A percentile compares a stretch with the other conserved stretches of the same genome.
phyloP scores from a whole-genome alignment of 2,797 vertebrate species.

The Pelochelys cantorii region DNA sequence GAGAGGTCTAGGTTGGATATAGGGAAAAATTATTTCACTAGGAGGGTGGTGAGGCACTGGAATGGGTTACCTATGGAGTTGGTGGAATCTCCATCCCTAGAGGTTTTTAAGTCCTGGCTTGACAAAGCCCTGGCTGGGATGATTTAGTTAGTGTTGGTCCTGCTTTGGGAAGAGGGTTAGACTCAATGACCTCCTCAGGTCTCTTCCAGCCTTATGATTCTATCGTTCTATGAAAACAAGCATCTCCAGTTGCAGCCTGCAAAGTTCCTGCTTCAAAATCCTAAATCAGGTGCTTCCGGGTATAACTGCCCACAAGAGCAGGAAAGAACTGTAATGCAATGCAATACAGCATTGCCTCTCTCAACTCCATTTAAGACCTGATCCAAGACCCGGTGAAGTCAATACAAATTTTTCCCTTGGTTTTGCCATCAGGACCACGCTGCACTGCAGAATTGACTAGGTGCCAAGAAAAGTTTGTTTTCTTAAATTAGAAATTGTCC shows the following conservation, averaged over 20 bases:
- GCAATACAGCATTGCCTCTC: not conserved
- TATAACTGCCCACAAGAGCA: not conserved
- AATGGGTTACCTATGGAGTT: too few species aligned
- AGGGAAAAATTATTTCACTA: too few species aligned
- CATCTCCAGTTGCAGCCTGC: not conserved
- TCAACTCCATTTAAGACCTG: not conserved
- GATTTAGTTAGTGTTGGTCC: too few species aligned
- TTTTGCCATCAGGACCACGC: not conserved
- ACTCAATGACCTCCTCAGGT: too few species aligned
- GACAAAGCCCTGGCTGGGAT: too few species aligned
- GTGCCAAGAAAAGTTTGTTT: not conserved
- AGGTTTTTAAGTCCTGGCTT: too few species aligned
- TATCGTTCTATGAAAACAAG: not conserved
- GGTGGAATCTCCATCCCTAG: too few species aligned
- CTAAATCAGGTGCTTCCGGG: not conserved
- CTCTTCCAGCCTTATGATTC: too few species aligned
- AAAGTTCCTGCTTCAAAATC: not conserved
- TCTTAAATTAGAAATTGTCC: not conserved
- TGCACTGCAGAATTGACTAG: not conserved
- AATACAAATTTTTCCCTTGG: not conserved
- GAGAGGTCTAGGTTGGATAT: too few species aligned
- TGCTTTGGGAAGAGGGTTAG: too few species aligned
- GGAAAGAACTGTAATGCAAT: not conserved
- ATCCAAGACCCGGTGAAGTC: not conserved
- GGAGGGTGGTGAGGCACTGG: too few species aligned